phyloP scores from a whole-genome alignment of 2,113 vertebrate genomes.

The Tauraco erythrolophus region DNA sequence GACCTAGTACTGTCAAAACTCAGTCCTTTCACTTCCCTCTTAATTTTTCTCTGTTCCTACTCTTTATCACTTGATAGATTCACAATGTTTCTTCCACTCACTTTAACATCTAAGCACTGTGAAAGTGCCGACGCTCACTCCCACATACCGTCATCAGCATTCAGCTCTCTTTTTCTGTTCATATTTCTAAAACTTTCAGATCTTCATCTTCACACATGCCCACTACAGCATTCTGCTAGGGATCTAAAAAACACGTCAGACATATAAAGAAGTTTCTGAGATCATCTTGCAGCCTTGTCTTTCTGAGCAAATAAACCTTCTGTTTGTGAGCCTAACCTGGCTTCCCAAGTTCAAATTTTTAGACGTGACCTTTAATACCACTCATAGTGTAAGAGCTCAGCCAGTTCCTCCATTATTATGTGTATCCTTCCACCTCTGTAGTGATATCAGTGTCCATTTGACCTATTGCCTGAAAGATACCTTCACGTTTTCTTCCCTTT shows the following conservation, averaged over 20 bases:
- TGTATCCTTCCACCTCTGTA: not conserved
- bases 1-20: slow-evolving; percentile 57
- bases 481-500: not conserved
- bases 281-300: not conserved
- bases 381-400: not conserved
- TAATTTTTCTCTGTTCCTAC: slow-evolving; percentile 34
- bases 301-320: not conserved
- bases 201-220: slow-evolving; percentile 46
- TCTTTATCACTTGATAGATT: slow-evolving; percentile 32
- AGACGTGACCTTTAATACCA: not conserved
- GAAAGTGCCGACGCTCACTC: slow-evolving; percentile 58
- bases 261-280: not conserved
- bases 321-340: not conserved
- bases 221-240: slow-evolving; percentile 7
- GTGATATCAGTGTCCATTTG: not conserved
- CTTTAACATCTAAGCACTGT: slow-evolving; percentile 54
- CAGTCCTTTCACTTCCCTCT: slow-evolving; percentile 35
- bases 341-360: not conserved
- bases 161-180: slow-evolving; percentile 27
- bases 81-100: slow-evolving; percentile 31
- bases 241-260: slow-evolving; percentile 12
- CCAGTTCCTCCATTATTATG: not conserved
- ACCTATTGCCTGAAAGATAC: not conserved
- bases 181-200: slow-evolving; percentile 39
- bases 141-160: slow-evolving; percentile 36